These are phyloP conservation scores for Hypanus sabinus DNA, from an alignment of 2,113 vertebrate species.

Conservation along the genomic window DNA sequence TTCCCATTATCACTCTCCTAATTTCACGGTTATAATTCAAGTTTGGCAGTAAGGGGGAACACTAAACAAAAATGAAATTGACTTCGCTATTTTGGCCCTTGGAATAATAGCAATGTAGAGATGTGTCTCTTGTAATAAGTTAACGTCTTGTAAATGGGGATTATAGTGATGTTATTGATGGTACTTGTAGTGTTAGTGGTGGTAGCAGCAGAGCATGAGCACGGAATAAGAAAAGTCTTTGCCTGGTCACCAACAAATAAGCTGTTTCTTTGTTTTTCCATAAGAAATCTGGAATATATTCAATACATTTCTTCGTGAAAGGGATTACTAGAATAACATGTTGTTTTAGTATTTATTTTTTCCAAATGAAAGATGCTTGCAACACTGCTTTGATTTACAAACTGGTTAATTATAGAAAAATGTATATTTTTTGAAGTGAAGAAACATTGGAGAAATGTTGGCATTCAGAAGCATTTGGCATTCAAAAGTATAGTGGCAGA, in stretches of 20 bases:
- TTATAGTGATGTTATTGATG: too few relatives aligned
- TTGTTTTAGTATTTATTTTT: background rate
- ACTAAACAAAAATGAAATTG: background rate
- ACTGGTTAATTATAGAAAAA: background rate
- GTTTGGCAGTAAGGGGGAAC: background rate
- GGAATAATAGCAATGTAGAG: background rate
- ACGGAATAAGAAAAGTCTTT: background rate
- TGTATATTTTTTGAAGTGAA: background rate
- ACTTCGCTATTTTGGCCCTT: background rate
- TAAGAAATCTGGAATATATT: background rate
- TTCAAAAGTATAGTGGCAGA: background rate
- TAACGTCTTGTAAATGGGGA: too few relatives aligned
- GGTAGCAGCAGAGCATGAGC: too few relatives aligned
- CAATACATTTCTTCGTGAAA: background rate
- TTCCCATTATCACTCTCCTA: too few relatives aligned
- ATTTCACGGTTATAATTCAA: background rate
- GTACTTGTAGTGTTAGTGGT: too few relatives aligned
- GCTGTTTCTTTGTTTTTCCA: background rate
- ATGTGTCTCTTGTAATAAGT: background rate
- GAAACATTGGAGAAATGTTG: background rate
- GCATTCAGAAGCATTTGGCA: background rate
- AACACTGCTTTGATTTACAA: background rate
- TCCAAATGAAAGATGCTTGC: background rate
- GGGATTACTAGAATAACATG: background rate
- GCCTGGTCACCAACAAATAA: background rate